These are phyloP conservation scores for Stomatorhinus ivindoensis DNA, from an alignment of 2,113 vertebrate species.

Conservation along the genomic window DNA sequence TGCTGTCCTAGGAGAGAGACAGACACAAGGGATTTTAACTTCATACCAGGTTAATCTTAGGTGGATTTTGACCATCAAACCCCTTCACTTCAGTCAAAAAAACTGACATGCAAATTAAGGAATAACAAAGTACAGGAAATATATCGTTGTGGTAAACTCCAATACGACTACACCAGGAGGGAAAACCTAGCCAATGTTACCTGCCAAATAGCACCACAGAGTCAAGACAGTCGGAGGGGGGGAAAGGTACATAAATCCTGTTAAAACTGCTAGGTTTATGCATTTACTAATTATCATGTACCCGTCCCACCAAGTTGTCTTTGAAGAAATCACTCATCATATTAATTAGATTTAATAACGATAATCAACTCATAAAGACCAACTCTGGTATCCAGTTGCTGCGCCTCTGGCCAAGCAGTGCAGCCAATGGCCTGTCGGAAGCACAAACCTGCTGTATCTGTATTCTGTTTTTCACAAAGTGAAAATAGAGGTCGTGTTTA, in stretches of 20 bases:
- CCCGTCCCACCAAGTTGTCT: neutral
- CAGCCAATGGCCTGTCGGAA: neutral
- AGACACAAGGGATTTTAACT: neutral
- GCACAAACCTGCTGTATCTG: neutral
- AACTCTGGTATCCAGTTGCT: neutral
- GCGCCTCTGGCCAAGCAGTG: neutral
- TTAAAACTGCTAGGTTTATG: neutral
- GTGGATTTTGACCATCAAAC: neutral
- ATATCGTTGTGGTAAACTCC: neutral
- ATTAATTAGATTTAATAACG: neutral
- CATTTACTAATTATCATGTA: neutral
- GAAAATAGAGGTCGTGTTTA: neutral
- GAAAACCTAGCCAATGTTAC: neutral
- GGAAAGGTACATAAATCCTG: no score
- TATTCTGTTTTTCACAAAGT: neutral
- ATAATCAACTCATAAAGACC: neutral
- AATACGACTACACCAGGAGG: neutral
- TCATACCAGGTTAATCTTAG: neutral
- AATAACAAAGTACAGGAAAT: neutral
- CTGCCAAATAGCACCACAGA: neutral
- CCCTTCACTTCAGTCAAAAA: neutral
- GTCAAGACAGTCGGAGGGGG: neutral
- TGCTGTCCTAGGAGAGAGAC: conserved; percentile 34
- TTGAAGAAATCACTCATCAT: neutral
- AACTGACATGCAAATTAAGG: no score